These are phyloP conservation scores for Amyelois transitella DNA, from an alignment of 1,140 invertebrate species.

Conservation along the genomic window DNA sequence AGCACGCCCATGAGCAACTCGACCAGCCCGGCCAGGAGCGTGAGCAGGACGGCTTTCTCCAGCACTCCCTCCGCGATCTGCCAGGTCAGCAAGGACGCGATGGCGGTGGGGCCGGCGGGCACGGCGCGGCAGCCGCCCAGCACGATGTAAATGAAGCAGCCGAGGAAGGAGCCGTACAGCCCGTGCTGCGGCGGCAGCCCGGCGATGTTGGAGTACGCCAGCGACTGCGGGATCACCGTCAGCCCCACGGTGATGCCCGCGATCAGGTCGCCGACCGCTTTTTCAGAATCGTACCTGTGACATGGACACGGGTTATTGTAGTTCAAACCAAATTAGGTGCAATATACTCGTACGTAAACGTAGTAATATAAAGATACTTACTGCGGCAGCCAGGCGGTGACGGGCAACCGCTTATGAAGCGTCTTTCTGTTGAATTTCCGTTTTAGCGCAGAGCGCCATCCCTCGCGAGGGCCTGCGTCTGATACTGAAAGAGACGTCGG, in stretches of 20 bases:
- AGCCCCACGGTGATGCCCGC: constrained; percentile 91
- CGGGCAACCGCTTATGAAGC: constrained; percentile 81
- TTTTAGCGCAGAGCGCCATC: constrained; percentile 47
- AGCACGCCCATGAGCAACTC: constrained; percentile 90
- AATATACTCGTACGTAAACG: not conserved
- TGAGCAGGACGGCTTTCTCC: constrained; percentile 86
- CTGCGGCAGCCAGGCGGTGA: constrained; percentile 82
- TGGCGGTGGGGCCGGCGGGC: constrained; percentile 90
- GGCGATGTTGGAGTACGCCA: constrained; percentile 90
- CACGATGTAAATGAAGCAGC: constrained; percentile 92
- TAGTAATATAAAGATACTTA: constrained; percentile 25
- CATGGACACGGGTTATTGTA: not conserved
- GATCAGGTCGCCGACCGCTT: constrained; percentile 85
- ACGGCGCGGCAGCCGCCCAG: constrained; percentile 94
- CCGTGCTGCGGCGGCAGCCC: constrained; percentile 89
- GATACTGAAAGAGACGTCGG: constrained; percentile 27
- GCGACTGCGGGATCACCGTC: constrained; percentile 86
- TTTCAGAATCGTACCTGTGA: constrained; percentile 76
- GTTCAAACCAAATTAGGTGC: not conserved
- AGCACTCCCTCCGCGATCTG: constrained; percentile 82
- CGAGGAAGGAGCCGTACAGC: constrained; percentile 93
- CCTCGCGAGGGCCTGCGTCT: constrained; percentile 37
- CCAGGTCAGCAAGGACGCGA: constrained; percentile 86
- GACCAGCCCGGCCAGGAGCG: constrained; percentile 86
- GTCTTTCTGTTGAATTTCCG: constrained; percentile 78